These are phyloP conservation scores for Agonopterix arenella DNA, from an alignment of 2,888 invertebrate genomes.

Conservation along the genomic window DNA sequence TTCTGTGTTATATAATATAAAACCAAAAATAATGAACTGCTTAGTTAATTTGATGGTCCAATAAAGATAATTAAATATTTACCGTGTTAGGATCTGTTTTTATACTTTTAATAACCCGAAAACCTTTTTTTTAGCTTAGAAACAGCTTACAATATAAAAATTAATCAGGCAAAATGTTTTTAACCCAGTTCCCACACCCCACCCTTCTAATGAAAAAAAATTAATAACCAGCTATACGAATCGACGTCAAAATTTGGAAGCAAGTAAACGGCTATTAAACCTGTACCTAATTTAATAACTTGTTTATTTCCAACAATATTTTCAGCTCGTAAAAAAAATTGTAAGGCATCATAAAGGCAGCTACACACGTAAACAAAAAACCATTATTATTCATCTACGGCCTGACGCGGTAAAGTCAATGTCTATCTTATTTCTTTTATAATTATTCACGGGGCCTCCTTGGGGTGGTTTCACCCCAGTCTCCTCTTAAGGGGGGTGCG, in stretches of 20 bases:
- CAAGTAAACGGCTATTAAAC: slow-evolving; percentile 13
- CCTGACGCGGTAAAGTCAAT: slow-evolving; percentile 71
- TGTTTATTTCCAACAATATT: slow-evolving; percentile 45
- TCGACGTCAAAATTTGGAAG: slow-evolving; percentile 1
- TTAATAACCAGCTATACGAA: no score
- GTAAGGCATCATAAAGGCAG: slow-evolving; percentile 48
- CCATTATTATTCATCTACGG: slow-evolving; percentile 73
- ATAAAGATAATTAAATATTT: no score
- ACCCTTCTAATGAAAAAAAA: no score
- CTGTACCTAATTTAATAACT: slow-evolving; percentile 36
- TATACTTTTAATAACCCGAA: no score
- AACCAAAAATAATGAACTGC: no score
- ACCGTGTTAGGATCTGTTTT: no score
- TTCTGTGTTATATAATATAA: no score
- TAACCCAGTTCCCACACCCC: no score
- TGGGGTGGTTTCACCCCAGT: slow-evolving; percentile 25
- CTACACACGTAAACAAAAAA: slow-evolving; percentile 67
- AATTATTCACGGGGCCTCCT: slow-evolving; percentile 70
- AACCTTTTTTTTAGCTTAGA: no score
- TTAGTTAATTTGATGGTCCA: no score
- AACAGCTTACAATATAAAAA: no score
- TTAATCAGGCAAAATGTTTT: no score
- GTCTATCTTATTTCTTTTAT: slow-evolving; percentile 77
- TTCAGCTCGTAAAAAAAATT: slow-evolving; percentile 31
- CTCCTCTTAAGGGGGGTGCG: slow-evolving; percentile 35